Base-by-base conservation (phyloP, 1,140 invertebrate species). In the Aleiodes sp. region DNA sequence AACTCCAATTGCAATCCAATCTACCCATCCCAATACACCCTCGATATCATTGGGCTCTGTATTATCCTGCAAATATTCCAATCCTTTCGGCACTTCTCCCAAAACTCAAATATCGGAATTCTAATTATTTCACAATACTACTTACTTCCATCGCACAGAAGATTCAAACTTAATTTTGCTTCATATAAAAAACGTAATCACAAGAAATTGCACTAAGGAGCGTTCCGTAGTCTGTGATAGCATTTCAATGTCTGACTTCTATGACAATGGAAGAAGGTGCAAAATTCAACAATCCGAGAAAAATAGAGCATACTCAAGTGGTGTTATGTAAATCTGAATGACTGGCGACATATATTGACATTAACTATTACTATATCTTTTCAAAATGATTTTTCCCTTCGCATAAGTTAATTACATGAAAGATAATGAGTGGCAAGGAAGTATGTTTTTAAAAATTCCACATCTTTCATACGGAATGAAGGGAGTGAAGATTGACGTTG, bases 1-100 rank as follows among this genome's bases (percentile, higher is more conserved):
- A 43, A 76, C 63, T 16, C 70, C 76, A 62, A 85, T 75, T 6
- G 84, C 75, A 7, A 82, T 16, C 64, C 84, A 85, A 71, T 86
- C 84, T 52, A 68, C 43, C 80, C 76, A 81, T 28, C 29, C 26
- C 9, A 59, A 26, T 10, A 28, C 24, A 16, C 56, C 56, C 16
- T 26, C 56, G 16, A n/a, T 26, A n/a, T 28, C 26, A 29, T 16
- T 16, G 9, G 9, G 4, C 31, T 6, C 4, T 0, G 21, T 31
- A 29, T 31, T n/a, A 59, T n/a, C 14, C 56, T 59, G 14, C n/a
- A 31, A 31, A 59, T 59, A 28, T 29, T 59, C 12, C 8, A 59
- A 31, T 31, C 9, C 12, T 59, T 46, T 46, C 6, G 16, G 12
- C 21, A 56, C 21, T 1, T 10, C 14, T 21, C 19, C 26, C 46